Evolutionary conservation across 2,888 invertebrate genomes (phyloP).

Genomic region (Epinotia nisella): DNA sequence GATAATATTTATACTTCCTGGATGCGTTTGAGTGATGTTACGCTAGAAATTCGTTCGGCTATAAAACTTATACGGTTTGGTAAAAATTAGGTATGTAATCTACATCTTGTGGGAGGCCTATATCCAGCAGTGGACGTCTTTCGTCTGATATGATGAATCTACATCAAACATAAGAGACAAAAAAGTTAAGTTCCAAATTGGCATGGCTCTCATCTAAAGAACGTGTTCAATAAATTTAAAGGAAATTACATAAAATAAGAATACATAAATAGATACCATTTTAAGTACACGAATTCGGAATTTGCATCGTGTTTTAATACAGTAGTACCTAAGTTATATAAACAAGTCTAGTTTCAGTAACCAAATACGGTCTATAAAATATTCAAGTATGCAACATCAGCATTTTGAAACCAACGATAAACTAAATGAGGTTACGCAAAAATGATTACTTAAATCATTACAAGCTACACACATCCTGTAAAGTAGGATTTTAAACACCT

Average conservation of each 20-base stretch:
- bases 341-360: constrained; percentile 24
- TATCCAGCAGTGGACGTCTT: too few relatives aligned
- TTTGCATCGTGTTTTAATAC: not conserved
- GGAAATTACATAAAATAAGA: too few relatives aligned
- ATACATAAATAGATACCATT: too few relatives aligned
- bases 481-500: constrained; percentile 35
- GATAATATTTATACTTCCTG: constrained; percentile 28
- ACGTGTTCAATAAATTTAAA: not conserved
- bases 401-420: constrained; percentile 26
- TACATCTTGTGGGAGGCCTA: too few relatives aligned
- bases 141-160: too few relatives aligned
- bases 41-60: not conserved
- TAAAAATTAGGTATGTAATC: constrained; percentile 10
- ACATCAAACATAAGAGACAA: not conserved
- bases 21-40: not conserved
- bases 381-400: constrained; percentile 30
- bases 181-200: not conserved
- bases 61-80: constrained; percentile 1
- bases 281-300: not conserved
- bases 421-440: constrained; percentile 33
- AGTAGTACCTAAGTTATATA: not conserved
- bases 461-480: constrained; percentile 37
- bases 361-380: constrained; percentile 28
- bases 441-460: constrained; percentile 36
- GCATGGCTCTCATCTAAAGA: not conserved